Base-by-base conservation (phyloP, 2,113 vertebrate species). In the Brachionichthys hirsutus region DNA sequence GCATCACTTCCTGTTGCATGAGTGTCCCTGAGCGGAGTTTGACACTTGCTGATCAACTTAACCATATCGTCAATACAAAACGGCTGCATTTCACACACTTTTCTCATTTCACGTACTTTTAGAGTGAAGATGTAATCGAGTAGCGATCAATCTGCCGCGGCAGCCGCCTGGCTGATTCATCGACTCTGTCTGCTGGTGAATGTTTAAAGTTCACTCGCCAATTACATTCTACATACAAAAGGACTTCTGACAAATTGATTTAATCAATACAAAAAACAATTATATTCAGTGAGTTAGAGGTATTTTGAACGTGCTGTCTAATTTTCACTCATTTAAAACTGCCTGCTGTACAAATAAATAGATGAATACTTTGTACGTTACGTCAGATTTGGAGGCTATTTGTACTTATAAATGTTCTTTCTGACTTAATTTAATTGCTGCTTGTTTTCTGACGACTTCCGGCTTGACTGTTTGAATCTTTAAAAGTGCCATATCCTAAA, bases 1-100 rank as follows among this genome's bases (percentile, higher is more conserved):
- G 56, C 67, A 77, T n/a, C 60, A 68, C 61, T 55, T 73, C 64
- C 45, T 77, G 73, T 75, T 62, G 80, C 85, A 88, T 85, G 83
- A 80, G 51, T 73, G 77, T 75, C 57, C 66, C 2, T 70, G 68
- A 83, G 80, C 78, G 67, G 62, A 66, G 70, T 14, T 57, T 64
- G 60, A 78, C 47, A 59, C 52, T 64, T 74, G 60, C 46, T 64
- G 48, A 48, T 75, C 42, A 11, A 51, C 70, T 69, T 38, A 61
- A 80, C 13, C 81, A 81, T 83, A 80, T 88, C 78, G 50, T 59
- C 48, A 46, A 30, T 20, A n/a, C 57, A 19, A 64, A 20, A 35
- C 50, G 36, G 38, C 53, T 55, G 41, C 58, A 44, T 73, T 62
- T 80, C 52, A 48, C 65, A 44, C 60, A 20, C 68, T 58, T 57